These are phyloP conservation scores for Megaleporinus macrocephalus DNA, from an alignment of 2,113 vertebrate species.

Conservation along the genomic window DNA sequence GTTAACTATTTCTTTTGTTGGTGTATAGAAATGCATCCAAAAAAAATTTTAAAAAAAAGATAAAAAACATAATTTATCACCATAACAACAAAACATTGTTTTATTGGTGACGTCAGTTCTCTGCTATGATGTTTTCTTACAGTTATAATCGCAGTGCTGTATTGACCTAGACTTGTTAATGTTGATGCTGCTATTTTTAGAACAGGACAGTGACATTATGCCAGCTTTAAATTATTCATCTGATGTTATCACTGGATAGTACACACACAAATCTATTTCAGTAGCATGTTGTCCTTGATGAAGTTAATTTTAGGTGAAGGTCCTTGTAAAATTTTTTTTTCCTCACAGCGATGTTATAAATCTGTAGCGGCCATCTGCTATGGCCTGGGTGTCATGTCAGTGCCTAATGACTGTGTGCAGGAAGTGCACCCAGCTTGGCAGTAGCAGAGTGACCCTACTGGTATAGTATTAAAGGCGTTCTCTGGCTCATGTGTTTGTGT, in stretches of 20 bases:
- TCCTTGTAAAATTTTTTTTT: background rate
- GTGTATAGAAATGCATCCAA: no score
- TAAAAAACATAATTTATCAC: no score
- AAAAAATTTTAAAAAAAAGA: no score
- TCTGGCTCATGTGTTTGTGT: background rate
- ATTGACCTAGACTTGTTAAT: background rate
- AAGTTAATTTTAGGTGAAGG: slow-evolving; percentile 38
- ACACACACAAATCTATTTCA: background rate
- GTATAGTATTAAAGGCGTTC: slow-evolving; percentile 23
- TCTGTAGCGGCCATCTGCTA: slow-evolving; percentile 43
- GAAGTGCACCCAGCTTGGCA: slow-evolving; percentile 15
- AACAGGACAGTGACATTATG: background rate
- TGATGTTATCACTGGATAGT: background rate
- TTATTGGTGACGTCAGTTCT: no score
- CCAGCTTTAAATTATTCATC: background rate
- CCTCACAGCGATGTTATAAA: slow-evolving; percentile 25
- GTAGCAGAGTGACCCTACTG: slow-evolving; percentile 22
- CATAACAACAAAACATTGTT: no score
- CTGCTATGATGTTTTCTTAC: background rate
- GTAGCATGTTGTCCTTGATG: background rate
- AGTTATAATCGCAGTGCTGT: background rate
- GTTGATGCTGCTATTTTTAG: background rate
- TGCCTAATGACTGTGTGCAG: slow-evolving; percentile 33
- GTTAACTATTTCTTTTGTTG: no score
- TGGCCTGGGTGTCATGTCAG: slow-evolving; percentile 28